Evolutionary conservation across 2,888 invertebrate genomes (phyloP), one percentile per base, ranked within the genome.

Genomic region (Drosophila siamana): DNA sequence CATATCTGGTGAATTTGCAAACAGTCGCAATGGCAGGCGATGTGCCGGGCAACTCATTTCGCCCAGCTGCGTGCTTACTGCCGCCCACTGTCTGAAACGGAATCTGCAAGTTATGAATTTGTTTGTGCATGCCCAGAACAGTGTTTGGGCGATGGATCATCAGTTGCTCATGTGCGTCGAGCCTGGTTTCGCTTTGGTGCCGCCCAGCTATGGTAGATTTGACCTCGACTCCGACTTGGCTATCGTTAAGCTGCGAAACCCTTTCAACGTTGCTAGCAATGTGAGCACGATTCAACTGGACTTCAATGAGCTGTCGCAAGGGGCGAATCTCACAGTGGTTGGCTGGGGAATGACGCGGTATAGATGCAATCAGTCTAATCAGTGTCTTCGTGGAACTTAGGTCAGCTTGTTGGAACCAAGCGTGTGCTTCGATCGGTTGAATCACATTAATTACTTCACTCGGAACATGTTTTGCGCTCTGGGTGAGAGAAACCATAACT

Each of bases 401-500:
- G 68, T 88, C 4, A 69, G 26, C 1, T 43, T 65, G 7, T 13
- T 78, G 4, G 4, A 68, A 0, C 57, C 40, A 2, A 15, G 19
- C 0, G 41, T 69, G 15, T 89, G 89, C 40, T 1, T 0, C 0
- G 22, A 15, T 0, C 28, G 15, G 0, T 52, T 75, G 9, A 19
- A 19, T 16, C 38, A 2, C 0, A n/a, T 26, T 5, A 22, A 22
- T 6, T 16, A 48, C 13, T 8, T 83, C 7, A 88, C 85, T 4
- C 15, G 19, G 0, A 81, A 80, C 9, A 90, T 90, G 89, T 75
- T 89, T 19, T 90, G 89, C 50, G 89, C 88, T 0, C 33, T 73
- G 13, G 84, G 71, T 1, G 44, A 33, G 1, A 69, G 76, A 7
- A 41, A 13, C 2, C 72, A 44, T 9, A 85, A 90, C 71, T 75